These are phyloP conservation scores for Thalassarche chlororhynchos DNA, from an alignment of 2,113 vertebrate species.

Conservation along the genomic window DNA sequence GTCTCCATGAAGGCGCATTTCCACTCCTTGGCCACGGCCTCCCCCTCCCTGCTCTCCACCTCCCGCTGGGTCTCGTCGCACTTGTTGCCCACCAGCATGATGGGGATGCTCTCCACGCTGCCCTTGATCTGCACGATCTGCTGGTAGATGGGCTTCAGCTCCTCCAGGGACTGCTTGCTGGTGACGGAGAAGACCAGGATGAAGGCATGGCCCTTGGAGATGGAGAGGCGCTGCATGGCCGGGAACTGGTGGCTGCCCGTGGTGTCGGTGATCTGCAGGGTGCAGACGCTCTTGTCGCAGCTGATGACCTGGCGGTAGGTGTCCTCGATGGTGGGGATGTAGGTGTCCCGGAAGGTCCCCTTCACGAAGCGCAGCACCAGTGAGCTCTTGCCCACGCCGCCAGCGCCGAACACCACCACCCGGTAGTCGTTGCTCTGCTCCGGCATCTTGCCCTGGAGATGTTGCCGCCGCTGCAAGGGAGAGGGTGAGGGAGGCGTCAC, in stretches of 20 bases:
- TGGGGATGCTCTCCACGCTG: constrained; percentile 91
- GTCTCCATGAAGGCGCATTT: constrained; percentile 99
- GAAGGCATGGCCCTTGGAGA: constrained; percentile 97
- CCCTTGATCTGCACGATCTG: constrained; percentile 96
- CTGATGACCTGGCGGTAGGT: constrained; percentile 98
- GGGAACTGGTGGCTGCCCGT: constrained; percentile 97
- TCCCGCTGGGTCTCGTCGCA: constrained; percentile 95
- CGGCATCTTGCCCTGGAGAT: constrained; percentile 81
- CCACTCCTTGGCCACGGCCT: constrained; percentile 92
- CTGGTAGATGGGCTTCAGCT: constrained; percentile 95
- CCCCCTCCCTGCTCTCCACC: constrained; percentile 91
- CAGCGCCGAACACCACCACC: constrained; percentile 94
- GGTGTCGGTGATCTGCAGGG: constrained; percentile 97
- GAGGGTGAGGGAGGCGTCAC: neutral
- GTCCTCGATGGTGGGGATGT: constrained; percentile 97
- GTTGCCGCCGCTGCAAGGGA: constrained; percentile 11
- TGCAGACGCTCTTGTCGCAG: constrained; percentile 97
- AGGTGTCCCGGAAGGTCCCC: constrained; percentile 95
- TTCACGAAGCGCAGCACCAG: constrained; percentile 96
- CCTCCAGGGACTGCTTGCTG: constrained; percentile 94
- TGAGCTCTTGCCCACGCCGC: constrained; percentile 96
- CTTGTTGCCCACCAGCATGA: constrained; percentile 98
- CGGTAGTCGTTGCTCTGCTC: constrained; percentile 97
- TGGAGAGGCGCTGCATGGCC: constrained; percentile 96
- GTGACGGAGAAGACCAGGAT: constrained; percentile 97